Base-by-base conservation (phyloP, 2,113 vertebrate species). In the Himantopus leucocephalus region DNA sequence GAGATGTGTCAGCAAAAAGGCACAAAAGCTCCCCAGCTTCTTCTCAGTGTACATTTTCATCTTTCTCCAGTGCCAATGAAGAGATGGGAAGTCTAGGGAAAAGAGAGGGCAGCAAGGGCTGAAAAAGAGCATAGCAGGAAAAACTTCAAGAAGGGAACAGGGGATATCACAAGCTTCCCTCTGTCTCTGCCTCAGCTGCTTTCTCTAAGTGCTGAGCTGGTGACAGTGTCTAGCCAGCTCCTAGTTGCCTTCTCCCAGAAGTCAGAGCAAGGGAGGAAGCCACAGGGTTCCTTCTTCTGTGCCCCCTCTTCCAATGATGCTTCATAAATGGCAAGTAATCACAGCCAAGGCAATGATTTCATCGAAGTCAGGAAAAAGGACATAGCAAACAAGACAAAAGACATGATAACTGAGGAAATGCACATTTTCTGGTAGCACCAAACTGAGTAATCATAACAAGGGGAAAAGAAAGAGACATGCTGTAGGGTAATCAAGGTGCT, bases 171-270 rank as follows among this genome's bases (percentile, higher is more conserved):
- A 13, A 41, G 18, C 48, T 72, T 77, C 47, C 21, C 41, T 76
- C 14, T 8, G 0, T 41, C 68, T 78, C 55, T 71, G 37, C 63
- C 24, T 77, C 59, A 41, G 60, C 34, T 86, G 18, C 29, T 68
- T 77, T 86, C 66, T 78, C 14, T 12, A 77, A 56, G 18, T 22
- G 21, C 24, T 50, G 35, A 56, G 59, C 53, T 81, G 47, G 32
- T 43, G 53, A 50, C 18, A 55, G 32, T 1, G 0, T 35, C 64
- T 52, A 58, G 23, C 52, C 21, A 55, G 32, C 1, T 0, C 45
- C 64, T 47, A 58, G 23, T n/a, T 72, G 59, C 45, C 79, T 89
- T n/a, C 39, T 89, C 37, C 34, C 53, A 37, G n/a, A 56, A 20
- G 17, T 62, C 71, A 45, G 32, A 63, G 22, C 7, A 39, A 85